A percentile compares a stretch with the other conserved stretches of the same genome.
Evolutionary conservation across 2,888 invertebrate genomes (phyloP).

Genomic region (Blomia tropicalis): DNA sequence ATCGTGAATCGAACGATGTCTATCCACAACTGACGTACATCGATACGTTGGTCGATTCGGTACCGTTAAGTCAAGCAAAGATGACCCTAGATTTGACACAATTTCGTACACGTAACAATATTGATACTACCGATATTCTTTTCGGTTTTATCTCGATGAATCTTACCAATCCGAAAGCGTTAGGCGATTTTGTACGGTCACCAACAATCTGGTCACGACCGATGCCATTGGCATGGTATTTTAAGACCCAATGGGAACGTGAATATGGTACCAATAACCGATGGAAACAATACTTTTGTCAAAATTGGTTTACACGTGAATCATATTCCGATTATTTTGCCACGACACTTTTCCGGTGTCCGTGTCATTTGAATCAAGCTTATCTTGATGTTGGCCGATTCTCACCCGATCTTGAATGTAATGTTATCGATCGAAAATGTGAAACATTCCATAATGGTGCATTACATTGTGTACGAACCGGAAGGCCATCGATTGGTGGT

Average conservation of each 20-base stretch:
- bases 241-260: constrained; percentile 69
- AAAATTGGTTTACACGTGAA: constrained; percentile 74
- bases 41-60: constrained; percentile 35
- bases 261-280: constrained; percentile 48
- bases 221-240: constrained; percentile 83
- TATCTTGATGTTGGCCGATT: constrained; percentile 76
- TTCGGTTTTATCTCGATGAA: constrained; percentile 77
- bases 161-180: constrained; percentile 54
- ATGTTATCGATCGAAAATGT: constrained; percentile 55
- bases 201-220: constrained; percentile 81
- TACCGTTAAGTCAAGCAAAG: constrained; percentile 12
- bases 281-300: constrained; percentile 70
- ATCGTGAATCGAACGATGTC: constrained; percentile 36
- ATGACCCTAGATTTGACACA: constrained; percentile 42
- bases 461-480: constrained; percentile 77
- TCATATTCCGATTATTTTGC: constrained; percentile 59
- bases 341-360: constrained; percentile 45
- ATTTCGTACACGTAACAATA: constrained; percentile 50
- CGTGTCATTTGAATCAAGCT: constrained; percentile 79
- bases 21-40: constrained; percentile 64
- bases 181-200: constrained; percentile 44
- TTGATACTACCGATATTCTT: constrained; percentile 53
- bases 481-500: constrained; percentile 73
- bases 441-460: constrained; percentile 73
- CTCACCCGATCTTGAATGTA: constrained; percentile 69